Conservation (phyloP, 2,797 vertebrate genomes). For the Sternarchorhynchus goeldii region DNA sequence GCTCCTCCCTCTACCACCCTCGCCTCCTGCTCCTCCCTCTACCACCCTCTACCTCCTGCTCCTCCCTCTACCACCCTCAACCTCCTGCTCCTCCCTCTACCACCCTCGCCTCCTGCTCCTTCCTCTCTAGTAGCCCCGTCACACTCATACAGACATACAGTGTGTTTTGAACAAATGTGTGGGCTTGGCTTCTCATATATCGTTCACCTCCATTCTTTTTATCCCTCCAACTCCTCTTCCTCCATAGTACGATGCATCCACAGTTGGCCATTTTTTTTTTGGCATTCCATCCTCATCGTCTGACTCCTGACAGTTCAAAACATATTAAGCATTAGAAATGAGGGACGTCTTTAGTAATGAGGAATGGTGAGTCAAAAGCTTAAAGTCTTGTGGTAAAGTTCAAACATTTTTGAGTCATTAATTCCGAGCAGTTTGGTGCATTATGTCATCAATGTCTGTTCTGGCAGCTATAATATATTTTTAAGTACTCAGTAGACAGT, state of each 20-base stretch:
- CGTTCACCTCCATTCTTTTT: constrained; percentile 87
- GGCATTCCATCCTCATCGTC: constrained; percentile 89
- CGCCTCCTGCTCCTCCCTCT: no score
- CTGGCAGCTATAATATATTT: background rate
- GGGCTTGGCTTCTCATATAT: background rate
- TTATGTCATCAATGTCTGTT: background rate
- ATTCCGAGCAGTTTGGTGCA: no score
- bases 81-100: no score
- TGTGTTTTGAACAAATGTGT: no score
- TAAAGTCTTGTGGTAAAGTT: background rate
- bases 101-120: no score
- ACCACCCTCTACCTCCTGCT: no score
- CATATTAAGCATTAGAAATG: background rate
- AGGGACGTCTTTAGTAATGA: background rate
- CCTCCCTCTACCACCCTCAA: no score
- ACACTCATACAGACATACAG: no score
- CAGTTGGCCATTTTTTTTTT: constrained; percentile 91
- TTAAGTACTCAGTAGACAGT: background rate
- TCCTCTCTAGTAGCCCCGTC: no score
- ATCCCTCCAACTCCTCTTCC: constrained; percentile 88
- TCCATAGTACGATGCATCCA: constrained; percentile 90
- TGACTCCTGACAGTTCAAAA: constrained; percentile 73
- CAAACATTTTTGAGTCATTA: no score
- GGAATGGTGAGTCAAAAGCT: no score
- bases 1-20: no score